These are phyloP conservation scores for Mesodorylaimus sp. DNA, from an alignment of 2,888 invertebrate species.

Conservation along the genomic window DNA sequence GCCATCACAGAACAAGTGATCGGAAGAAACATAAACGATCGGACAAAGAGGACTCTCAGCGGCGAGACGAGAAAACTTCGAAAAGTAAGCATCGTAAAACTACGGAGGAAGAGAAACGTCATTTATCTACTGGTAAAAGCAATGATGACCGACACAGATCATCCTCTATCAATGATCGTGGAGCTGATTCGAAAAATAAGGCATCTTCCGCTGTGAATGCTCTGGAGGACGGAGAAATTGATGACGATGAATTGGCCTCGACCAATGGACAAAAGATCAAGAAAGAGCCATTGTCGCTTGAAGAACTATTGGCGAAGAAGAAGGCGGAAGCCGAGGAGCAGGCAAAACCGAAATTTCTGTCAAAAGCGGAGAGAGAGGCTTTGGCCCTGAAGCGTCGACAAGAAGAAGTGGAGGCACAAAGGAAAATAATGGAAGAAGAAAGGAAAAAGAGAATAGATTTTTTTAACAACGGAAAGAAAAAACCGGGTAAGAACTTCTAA, in stretches of 20 bases:
- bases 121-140: too few relatives aligned
- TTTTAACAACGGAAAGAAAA: conserved; percentile 32
- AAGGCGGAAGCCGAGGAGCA: conserved; percentile 84
- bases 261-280: conserved; percentile 13
- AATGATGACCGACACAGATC: background rate
- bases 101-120: too few relatives aligned
- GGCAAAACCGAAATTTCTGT: conserved; percentile 87
- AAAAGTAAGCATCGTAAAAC: too few relatives aligned
- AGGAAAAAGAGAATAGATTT: conserved; percentile 44
- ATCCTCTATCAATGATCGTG: background rate
- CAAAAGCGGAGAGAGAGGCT: conserved; percentile 79
- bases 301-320: conserved; percentile 81
- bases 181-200: background rate
- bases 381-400: conserved; percentile 72
- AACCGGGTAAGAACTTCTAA: conserved; percentile 12
- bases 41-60: too few relatives aligned
- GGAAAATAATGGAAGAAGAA: conserved; percentile 51
- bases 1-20: too few relatives aligned
- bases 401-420: conserved; percentile 61
- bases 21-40: too few relatives aligned
- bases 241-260: background rate
- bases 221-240: background rate
- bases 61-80: too few relatives aligned
- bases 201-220: background rate
- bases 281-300: conserved; percentile 72